A percentile compares a stretch with the other conserved stretches of the same genome.
Evolutionary conservation across 2,888 invertebrate genomes (phyloP).

Genomic region (Drosophila longiperda): DNA sequence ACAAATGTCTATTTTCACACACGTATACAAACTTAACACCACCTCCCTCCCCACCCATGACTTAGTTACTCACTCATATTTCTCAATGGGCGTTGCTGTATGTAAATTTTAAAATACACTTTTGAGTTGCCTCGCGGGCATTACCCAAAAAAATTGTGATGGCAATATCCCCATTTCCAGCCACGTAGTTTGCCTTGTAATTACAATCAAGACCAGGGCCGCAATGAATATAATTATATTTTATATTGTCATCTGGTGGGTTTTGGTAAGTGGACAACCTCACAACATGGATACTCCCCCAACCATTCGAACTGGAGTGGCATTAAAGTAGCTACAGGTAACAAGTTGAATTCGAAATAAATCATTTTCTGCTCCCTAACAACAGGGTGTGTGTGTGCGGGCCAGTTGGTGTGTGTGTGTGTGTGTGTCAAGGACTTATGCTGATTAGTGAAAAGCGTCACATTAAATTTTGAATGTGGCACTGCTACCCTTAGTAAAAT

Average conservation of each 20-base stretch:
- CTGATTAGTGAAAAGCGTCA: slow-evolving; percentile 79
- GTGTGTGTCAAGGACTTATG: slow-evolving; percentile 72
- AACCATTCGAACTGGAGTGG: slow-evolving; percentile 32
- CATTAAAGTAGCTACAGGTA: slow-evolving; percentile 74
- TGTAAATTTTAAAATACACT: slow-evolving; percentile 71
- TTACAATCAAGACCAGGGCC: slow-evolving; percentile 73
- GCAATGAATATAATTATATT: slow-evolving; percentile 82
- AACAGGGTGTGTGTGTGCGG: slow-evolving; percentile 27
- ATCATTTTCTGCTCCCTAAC: slow-evolving; percentile 65
- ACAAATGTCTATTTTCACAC: slow-evolving; percentile 55
- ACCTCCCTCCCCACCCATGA: background rate
- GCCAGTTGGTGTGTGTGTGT: slow-evolving; percentile 14
- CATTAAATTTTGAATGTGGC: slow-evolving; percentile 68
- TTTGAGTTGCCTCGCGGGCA: slow-evolving; percentile 75
- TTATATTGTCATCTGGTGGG: slow-evolving; percentile 63
- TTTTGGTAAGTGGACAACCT: slow-evolving; percentile 25
- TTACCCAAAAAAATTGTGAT: slow-evolving; percentile 50
- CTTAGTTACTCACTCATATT: slow-evolving; percentile 29
- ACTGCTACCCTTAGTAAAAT: slow-evolving; percentile 22
- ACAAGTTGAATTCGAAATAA: slow-evolving; percentile 68
- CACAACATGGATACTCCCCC: background rate
- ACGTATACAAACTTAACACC: background rate
- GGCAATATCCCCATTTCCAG: slow-evolving; percentile 22
- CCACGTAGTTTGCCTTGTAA: slow-evolving; percentile 70
- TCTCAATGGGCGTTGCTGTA: slow-evolving; percentile 62